phyloP scores from a whole-genome alignment of 2,888 invertebrate species.

The Phyto melanocephala region DNA sequence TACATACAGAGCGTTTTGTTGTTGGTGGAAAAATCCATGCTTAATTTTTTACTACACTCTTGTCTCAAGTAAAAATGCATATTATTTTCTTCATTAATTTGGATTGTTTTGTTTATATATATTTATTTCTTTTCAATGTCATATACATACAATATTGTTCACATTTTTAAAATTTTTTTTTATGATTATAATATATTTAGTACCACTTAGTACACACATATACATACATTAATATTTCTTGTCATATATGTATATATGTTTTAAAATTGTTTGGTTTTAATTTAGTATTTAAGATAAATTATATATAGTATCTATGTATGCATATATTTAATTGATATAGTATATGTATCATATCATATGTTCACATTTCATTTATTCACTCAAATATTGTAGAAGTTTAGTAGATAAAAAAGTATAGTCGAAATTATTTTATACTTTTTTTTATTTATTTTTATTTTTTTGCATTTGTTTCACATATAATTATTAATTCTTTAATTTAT shows the following conservation, averaged over 20 bases:
- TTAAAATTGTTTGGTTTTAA: background rate
- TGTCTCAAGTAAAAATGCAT: background rate
- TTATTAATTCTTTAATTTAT: background rate
- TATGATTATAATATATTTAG: constrained; percentile 34
- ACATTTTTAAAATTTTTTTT: background rate
- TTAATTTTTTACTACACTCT: too few relatives aligned
- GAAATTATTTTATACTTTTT: background rate
- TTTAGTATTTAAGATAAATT: constrained; percentile 25
- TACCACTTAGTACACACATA: constrained; percentile 41
- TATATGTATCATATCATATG: constrained; percentile 25
- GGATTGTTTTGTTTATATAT: background rate
- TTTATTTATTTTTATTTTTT: background rate
- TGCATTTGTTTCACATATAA: background rate
- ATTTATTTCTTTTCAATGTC: constrained; percentile 39
- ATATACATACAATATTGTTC: constrained; percentile 44
- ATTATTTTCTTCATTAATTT: background rate
- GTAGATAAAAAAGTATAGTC: constrained; percentile 24
- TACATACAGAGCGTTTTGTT: too few relatives aligned
- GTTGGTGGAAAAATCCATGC: too few relatives aligned
- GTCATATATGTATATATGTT: background rate
- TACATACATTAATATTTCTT: constrained; percentile 25
- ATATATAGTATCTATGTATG: constrained; percentile 18
- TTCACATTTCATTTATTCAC: constrained; percentile 41
- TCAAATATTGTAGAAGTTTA: too few relatives aligned
- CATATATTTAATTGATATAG: background rate